These are phyloP conservation scores for Leptinotarsa lineolata DNA, from an alignment of 1,140 invertebrate genomes.

Conservation along the genomic window DNA sequence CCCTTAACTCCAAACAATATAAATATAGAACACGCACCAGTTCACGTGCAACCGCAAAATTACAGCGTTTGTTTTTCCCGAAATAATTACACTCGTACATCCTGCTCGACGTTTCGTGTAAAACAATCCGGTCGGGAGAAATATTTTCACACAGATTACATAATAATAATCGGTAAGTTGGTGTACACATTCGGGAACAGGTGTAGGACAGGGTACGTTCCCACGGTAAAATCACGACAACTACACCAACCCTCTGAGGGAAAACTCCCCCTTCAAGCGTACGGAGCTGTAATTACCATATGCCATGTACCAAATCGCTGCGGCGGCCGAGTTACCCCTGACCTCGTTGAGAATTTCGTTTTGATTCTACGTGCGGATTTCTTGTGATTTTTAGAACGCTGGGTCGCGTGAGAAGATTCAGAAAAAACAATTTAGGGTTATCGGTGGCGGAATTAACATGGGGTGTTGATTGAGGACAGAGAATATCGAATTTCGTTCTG, in stretches of 20 bases:
- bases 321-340: neutral
- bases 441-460: neutral
- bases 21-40: too few relatives aligned
- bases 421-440: neutral
- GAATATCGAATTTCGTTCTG: too few relatives aligned
- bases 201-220: constrained; percentile 16
- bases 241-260: constrained; percentile 13
- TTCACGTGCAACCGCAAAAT: constrained; percentile 4
- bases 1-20: too few relatives aligned
- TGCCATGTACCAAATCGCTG: constrained; percentile 24
- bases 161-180: constrained; percentile 3
- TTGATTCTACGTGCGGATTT: neutral
- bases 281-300: constrained; percentile 20
- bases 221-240: constrained; percentile 21
- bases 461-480: neutral
- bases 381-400: neutral
- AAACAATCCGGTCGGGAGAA: constrained; percentile 15
- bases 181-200: constrained; percentile 4
- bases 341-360: constrained; percentile 5
- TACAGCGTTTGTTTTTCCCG: neutral
- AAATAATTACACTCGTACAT: neutral
- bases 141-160: constrained; percentile 25
- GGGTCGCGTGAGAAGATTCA: constrained; percentile 1
- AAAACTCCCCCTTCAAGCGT: constrained; percentile 8
- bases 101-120: constrained; percentile 9